Conservation (phyloP, 2,797 vertebrate genomes). For the Phoeniculus purpureus region DNA sequence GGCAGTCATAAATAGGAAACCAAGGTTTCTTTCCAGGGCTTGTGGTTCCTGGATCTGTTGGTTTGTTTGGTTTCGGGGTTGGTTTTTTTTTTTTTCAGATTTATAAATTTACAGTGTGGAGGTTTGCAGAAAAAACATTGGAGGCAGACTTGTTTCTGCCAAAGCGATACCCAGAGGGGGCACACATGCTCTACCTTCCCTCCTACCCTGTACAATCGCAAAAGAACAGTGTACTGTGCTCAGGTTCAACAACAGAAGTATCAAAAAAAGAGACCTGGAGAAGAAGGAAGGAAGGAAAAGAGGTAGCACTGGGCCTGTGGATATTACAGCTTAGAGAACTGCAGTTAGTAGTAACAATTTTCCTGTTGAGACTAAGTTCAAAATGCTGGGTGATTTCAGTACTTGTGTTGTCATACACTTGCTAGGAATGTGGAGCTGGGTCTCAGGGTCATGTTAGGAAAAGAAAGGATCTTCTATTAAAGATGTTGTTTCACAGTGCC, state of each 20-base stretch:
- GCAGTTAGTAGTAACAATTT: background rate
- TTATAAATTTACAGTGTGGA: background rate
- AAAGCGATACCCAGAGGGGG: background rate
- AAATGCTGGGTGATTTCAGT: background rate
- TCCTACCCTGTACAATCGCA: rapidly evolving
- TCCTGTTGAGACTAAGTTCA: background rate
- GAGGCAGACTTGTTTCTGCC: background rate
- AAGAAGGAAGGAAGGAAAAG: background rate
- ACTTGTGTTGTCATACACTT: background rate
- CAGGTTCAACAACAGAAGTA: background rate
- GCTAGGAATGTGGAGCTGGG: background rate
- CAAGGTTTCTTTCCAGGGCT: background rate
- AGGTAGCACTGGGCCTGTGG: background rate
- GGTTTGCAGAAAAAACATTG: background rate
- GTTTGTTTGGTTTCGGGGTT: background rate
- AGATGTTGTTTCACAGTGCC: background rate
- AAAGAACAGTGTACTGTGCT: background rate
- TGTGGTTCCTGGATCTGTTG: background rate
- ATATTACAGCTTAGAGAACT: background rate
- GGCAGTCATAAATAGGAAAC: background rate
- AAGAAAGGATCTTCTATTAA: background rate
- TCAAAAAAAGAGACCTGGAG: background rate
- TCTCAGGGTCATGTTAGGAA: background rate
- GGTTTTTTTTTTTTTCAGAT: background rate
- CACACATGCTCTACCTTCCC: conserved; percentile 5